phyloP scores from a whole-genome alignment of 1,140 invertebrate genomes.

The Tetranychus urticae region DNA sequence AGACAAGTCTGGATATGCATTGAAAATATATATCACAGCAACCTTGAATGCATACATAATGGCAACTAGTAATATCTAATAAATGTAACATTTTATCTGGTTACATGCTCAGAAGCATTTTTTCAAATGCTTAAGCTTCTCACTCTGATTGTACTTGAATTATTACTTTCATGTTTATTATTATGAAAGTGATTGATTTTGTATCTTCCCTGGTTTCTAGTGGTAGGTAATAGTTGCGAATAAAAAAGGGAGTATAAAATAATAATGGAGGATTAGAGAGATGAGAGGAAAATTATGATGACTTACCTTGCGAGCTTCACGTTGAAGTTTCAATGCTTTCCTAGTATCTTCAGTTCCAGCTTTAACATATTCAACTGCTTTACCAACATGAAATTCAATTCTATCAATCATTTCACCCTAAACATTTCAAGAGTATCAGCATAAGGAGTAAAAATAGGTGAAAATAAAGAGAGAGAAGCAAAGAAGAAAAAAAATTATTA shows the following conservation, averaged over 20 bases:
- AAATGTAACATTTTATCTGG: not conserved
- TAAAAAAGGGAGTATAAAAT: not conserved
- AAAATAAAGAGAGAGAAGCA: not conserved
- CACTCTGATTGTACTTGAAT: not conserved
- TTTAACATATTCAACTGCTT: constrained; percentile 97
- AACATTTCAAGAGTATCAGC: not conserved
- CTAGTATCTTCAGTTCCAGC: constrained; percentile 97
- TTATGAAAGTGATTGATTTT: not conserved
- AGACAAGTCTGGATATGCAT: too few species aligned
- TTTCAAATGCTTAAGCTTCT: not conserved
- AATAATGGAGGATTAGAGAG: not conserved
- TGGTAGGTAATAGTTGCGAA: not conserved
- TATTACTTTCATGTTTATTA: not conserved
- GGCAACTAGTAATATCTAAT: not conserved
- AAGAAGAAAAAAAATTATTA: too few species aligned
- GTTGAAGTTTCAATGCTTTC: constrained; percentile 98
- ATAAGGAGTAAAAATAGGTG: not conserved
- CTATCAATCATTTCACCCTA: constrained; percentile 98
- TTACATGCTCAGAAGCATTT: not conserved
- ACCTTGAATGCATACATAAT: not conserved
- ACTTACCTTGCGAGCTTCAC: constrained; percentile 53
- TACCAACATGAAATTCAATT: constrained; percentile 98
- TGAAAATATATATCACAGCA: too few species aligned
- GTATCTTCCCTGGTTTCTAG: not conserved
- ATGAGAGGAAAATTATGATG: not conserved